Conservation (phyloP, 1,140 invertebrate species). For the Phymastichus coffea region DNA sequence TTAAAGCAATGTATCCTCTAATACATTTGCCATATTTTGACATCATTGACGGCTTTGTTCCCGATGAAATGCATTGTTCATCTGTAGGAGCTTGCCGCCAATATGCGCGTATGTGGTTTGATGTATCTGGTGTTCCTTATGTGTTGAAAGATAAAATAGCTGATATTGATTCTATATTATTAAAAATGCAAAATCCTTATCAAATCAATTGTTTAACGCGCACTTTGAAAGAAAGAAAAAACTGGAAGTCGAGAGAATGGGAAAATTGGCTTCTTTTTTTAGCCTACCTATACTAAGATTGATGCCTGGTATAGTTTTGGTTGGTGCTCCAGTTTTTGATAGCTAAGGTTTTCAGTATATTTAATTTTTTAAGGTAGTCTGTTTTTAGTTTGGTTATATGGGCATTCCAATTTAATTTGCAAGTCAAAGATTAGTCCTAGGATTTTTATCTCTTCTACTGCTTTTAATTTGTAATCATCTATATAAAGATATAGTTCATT, state of each 20-base stretch:
- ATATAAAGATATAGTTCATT: too few species aligned
- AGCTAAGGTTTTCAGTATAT: too few species aligned
- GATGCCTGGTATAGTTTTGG: too few species aligned
- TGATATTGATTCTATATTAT: background rate
- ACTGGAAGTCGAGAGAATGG: conserved; percentile 27
- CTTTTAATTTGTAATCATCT: too few species aligned
- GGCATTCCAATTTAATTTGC: too few species aligned
- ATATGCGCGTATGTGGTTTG: conserved; percentile 4
- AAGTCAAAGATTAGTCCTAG: too few species aligned
- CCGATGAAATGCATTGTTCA: conserved; percentile 3
- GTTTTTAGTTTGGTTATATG: too few species aligned
- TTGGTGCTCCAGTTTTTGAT: too few species aligned
- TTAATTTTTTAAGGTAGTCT: too few species aligned
- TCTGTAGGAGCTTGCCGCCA: background rate
- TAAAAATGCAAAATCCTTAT: conserved; percentile 17
- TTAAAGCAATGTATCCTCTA: background rate
- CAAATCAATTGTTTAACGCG: conserved; percentile 25
- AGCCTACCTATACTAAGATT: conserved; percentile 13
- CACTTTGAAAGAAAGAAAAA: background rate
- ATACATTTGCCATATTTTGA: background rate
- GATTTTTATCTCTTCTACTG: too few species aligned
- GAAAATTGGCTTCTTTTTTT: conserved; percentile 27
- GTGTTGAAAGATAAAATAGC: background rate
- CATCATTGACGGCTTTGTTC: conserved; percentile 8
- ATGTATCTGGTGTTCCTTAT: background rate